These are phyloP conservation scores for Diglossa cyanea DNA, from an alignment of 2,797 vertebrate species.

Conservation along the genomic window DNA sequence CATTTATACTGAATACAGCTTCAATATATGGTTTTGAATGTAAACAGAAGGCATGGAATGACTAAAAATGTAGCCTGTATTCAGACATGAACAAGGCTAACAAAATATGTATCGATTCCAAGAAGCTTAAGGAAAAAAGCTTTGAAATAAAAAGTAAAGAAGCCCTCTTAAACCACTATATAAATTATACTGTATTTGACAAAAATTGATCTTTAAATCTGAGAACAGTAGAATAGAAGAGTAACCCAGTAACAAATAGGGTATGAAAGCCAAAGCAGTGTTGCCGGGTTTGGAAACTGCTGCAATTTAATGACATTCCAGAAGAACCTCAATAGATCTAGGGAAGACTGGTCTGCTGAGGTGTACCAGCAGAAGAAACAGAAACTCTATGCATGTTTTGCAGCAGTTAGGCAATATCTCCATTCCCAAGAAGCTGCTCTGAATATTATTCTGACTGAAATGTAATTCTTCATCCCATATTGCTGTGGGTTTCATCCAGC, in stretches of 20 bases:
- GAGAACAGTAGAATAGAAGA: background rate
- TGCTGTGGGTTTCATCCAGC: background rate
- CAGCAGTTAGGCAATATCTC: background rate
- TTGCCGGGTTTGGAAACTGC: background rate
- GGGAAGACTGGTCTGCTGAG: background rate
- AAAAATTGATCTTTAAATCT: background rate
- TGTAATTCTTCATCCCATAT: background rate
- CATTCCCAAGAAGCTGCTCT: background rate
- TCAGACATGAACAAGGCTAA: background rate
- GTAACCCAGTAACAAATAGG: background rate
- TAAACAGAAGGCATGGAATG: background rate
- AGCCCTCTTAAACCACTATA: background rate
- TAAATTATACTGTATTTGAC: background rate
- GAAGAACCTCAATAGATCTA: background rate
- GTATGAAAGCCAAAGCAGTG: background rate
- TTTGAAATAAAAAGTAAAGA: background rate
- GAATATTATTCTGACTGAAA: background rate
- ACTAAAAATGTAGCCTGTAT: background rate
- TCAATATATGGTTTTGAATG: background rate
- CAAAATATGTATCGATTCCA: background rate
- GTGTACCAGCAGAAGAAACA: background rate
- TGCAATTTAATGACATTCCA: background rate
- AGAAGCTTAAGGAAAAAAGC: background rate
- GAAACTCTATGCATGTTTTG: rapidly evolving
- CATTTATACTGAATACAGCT: background rate